These are phyloP conservation scores for Pholis gunnellus DNA, from an alignment of 2,113 vertebrate genomes.

Conservation along the genomic window DNA sequence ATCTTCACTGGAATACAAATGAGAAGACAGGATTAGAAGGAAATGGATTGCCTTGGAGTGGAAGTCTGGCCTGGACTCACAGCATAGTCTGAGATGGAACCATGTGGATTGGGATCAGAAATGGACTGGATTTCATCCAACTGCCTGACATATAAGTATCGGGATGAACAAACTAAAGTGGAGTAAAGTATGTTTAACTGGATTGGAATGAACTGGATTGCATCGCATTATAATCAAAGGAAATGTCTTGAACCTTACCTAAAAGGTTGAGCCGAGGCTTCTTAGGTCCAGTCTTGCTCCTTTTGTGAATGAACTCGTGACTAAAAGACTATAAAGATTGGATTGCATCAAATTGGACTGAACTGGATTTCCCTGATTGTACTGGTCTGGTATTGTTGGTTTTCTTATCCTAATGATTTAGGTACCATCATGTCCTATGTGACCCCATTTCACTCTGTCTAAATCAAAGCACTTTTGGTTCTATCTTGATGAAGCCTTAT, in stretches of 20 bases:
- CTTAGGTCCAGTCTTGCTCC: neutral
- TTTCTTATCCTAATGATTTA: slow-evolving; percentile 18
- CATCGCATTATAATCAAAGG: slow-evolving; percentile 24
- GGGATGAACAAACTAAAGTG: neutral
- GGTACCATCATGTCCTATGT: slow-evolving; percentile 5
- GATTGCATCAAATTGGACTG: slow-evolving; percentile 5
- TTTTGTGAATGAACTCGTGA: slow-evolving; percentile 20
- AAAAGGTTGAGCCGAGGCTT: neutral
- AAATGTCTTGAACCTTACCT: slow-evolving; percentile 2
- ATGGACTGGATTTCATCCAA: slow-evolving; percentile 2
- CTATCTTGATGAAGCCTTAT: slow-evolving; percentile 12
- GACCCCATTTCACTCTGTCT: slow-evolving; percentile 15
- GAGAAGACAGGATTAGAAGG: neutral
- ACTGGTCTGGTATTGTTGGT: slow-evolving; percentile 19
- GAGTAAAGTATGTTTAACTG: neutral
- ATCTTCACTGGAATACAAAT: slow-evolving; percentile 12
- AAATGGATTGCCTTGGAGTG: neutral
- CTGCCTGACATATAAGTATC: slow-evolving; percentile 12
- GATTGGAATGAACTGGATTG: slow-evolving; percentile 18
- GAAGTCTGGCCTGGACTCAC: slow-evolving; percentile 2
- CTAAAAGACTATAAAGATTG: slow-evolving; percentile 1
- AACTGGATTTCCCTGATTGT: slow-evolving; percentile 23
- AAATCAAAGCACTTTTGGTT: slow-evolving; percentile 19
- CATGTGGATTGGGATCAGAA: neutral
- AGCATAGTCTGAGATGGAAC: slow-evolving; percentile 7